A percentile compares a stretch with the other conserved stretches of the same genome.
Evolutionary conservation across 92 coral and sea anemone genomes (phyloP).

Genomic region (Montipora capitata): DNA sequence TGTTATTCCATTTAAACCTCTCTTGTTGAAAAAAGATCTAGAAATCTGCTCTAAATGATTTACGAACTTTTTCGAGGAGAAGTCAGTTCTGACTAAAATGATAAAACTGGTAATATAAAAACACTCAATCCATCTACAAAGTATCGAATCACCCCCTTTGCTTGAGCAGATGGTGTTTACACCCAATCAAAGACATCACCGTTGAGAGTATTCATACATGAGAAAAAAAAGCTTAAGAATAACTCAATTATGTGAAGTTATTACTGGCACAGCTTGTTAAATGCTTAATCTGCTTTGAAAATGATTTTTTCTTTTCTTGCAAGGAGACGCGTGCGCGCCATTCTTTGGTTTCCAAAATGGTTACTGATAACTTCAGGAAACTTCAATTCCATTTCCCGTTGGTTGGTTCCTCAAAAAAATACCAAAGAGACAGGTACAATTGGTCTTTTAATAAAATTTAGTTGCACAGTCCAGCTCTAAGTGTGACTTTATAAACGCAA

Average conservation of each 20-base stretch:
- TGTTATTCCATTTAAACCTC: conserved; percentile 8
- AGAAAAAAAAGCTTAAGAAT: conserved; percentile 55
- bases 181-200: conserved; percentile 61
- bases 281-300: conserved; percentile 11
- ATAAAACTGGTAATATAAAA: not conserved
- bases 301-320: not conserved
- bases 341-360: not conserved
- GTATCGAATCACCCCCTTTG: conserved; percentile 10
- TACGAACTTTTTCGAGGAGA: not conserved
- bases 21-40: conserved; percentile 12
- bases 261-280: conserved; percentile 63
- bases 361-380: conserved; percentile 4
- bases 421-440: conserved; percentile 47
- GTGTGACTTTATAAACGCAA: conserved; percentile 45
- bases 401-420: conserved; percentile 21
- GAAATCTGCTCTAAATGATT: not conserved
- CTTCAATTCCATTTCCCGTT: not conserved
- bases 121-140: conserved; percentile 14
- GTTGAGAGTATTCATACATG: conserved; percentile 56
- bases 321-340: not conserved
- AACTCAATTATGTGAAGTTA: conserved; percentile 72
- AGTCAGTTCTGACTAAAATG: no score
- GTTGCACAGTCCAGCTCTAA: conserved; percentile 3
- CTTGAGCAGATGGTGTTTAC: conserved; percentile 74
- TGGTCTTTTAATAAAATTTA: conserved; percentile 30